Evolutionary conservation across 2,888 invertebrate genomes (phyloP).

Genomic region (Parapristionchus giblindavisi): DNA sequence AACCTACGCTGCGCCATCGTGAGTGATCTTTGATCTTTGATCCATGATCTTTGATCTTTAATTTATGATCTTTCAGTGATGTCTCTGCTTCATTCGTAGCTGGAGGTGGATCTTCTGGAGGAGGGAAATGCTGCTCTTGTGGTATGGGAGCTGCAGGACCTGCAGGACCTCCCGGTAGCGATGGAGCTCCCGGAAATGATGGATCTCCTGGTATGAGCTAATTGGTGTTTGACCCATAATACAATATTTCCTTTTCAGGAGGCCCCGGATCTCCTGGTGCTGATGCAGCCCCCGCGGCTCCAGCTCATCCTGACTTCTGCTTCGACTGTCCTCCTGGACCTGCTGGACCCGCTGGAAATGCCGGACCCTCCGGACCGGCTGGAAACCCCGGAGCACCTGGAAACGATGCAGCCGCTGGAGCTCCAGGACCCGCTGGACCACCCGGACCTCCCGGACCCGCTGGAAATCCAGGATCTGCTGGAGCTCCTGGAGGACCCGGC

Average conservation of each 20-base stretch:
- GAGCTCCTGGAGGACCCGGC: conserved; percentile 25
- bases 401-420: neutral
- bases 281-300: conserved; percentile 4
- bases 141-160: conserved; percentile 34
- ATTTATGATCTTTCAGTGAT: conserved; percentile 20
- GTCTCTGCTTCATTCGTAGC: conserved; percentile 24
- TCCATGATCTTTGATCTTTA: too few species aligned
- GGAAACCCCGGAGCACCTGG: conserved; percentile 32
- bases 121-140: conserved; percentile 30
- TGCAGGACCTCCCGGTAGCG: conserved; percentile 17
- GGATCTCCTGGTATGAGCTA: too few species aligned
- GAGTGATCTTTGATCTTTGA: too few species aligned
- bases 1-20: too few species aligned
- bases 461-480: conserved; percentile 30
- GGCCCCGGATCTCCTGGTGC: conserved; percentile 26
- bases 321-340: conserved; percentile 34
- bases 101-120: conserved; percentile 23
- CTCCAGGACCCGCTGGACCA: conserved; percentile 26
- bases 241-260: too few species aligned
- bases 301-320: conserved; percentile 36
- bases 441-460: conserved; percentile 33
- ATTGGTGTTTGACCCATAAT: too few species aligned
- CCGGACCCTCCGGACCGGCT: conserved; percentile 22
- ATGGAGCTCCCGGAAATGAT: conserved; percentile 36
- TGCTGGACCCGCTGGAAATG: conserved; percentile 27